Evolutionary conservation across 2,797 vertebrate genomes (phyloP).

Genomic region (Spinibarbus caldwelli): DNA sequence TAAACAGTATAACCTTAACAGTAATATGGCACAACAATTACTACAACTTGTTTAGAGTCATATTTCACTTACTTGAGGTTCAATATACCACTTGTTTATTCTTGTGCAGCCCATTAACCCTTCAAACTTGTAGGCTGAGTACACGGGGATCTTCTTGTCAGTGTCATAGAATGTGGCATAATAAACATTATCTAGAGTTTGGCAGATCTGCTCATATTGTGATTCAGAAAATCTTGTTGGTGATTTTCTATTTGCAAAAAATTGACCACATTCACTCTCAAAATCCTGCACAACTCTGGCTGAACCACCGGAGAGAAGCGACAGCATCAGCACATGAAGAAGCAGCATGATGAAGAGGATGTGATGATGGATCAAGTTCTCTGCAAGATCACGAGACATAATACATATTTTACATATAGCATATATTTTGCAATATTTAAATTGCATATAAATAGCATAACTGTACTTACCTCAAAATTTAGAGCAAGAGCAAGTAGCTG

Average conservation of each 20-base stretch:
- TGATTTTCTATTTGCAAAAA: not conserved
- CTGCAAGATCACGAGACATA: not conserved
- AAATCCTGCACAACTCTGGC: not conserved
- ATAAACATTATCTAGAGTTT: not conserved
- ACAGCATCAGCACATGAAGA: not conserved
- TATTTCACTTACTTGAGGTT: no score
- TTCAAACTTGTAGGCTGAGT: no score
- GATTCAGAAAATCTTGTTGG: not conserved
- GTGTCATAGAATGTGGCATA: constrained; percentile 69
- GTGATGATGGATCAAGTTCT: not conserved
- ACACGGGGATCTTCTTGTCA: constrained; percentile 58
- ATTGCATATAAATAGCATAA: not conserved
- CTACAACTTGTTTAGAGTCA: not conserved
- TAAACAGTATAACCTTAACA: no score
- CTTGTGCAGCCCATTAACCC: no score
- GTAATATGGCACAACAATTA: no score
- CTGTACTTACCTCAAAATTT: not conserved
- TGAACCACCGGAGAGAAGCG: not conserved
- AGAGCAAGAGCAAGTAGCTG: not conserved
- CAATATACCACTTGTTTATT: no score
- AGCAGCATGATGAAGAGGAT: not conserved
- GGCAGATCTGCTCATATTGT: constrained; percentile 65
- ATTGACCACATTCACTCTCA: no score
- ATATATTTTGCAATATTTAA: not conserved
- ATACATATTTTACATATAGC: not conserved